phyloP scores from a whole-genome alignment of 2,888 invertebrate genomes.

The Meganola albula region DNA sequence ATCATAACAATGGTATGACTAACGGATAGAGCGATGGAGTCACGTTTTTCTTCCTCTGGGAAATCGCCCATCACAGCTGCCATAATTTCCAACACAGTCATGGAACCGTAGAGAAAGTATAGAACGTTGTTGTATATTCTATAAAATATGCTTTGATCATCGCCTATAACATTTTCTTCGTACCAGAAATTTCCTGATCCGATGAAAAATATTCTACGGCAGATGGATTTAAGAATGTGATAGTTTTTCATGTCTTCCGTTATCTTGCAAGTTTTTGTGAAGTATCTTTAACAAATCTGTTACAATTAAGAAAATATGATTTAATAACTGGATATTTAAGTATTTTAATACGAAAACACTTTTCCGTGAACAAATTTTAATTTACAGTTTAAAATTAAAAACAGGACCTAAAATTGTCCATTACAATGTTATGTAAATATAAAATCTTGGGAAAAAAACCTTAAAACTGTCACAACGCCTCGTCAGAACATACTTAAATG shows the following conservation, averaged over 20 bases:
- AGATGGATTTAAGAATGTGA: constrained; percentile 45
- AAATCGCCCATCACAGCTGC: constrained; percentile 50
- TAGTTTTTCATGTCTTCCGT: constrained; percentile 49
- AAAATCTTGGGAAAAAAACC: no score
- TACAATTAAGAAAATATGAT: constrained; percentile 16
- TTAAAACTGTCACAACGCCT: neutral
- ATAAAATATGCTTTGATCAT: constrained; percentile 47
- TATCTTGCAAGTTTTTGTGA: constrained; percentile 5
- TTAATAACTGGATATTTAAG: neutral
- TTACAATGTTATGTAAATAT: neutral
- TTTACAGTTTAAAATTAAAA: neutral
- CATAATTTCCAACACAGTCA: constrained; percentile 61
- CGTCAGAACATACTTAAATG: neutral
- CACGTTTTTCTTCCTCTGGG: constrained; percentile 58
- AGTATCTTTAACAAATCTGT: constrained; percentile 6
- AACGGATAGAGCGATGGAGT: constrained; percentile 55
- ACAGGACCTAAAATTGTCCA: neutral
- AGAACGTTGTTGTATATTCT: constrained; percentile 36
- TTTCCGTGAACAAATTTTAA: neutral
- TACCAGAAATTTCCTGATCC: constrained; percentile 67
- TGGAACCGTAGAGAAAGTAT: constrained; percentile 37
- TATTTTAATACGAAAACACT: neutral
- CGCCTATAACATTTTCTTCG: constrained; percentile 41
- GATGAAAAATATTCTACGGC: constrained; percentile 44
- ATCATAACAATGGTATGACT: constrained; percentile 60